Evolutionary conservation across 2,888 invertebrate genomes (phyloP), one percentile per base, ranked within the genome.

Genomic region (Nineta flava): DNA sequence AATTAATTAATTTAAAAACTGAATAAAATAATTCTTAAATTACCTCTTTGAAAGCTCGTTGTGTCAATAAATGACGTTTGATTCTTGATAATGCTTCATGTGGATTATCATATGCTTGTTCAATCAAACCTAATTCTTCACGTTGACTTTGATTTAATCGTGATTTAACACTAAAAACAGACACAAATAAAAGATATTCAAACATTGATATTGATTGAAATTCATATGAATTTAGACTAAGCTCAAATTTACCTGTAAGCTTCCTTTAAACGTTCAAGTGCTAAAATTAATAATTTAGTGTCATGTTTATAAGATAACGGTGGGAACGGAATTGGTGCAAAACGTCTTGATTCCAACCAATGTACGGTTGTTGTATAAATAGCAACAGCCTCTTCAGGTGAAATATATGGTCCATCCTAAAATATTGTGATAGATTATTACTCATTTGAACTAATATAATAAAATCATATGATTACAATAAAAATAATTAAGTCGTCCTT

Each of bases 311-410:
- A 99, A 0, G 97, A 96, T 0, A 99, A 76, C 0, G 99, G 99
- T 2, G 99, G 99, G 72, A 99, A 99, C 0, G 99, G 99, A 59
- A 99, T 99, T 0, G 99, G 99, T 1, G 97, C 96, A 71, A 99
- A 99, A 55, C 99, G 77, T 45, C 99, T 76, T 0, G 95, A 96
- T 66, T 99, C 99, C 54, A 99, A 73, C 99, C 99, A 99, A 72
- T 99, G 99, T 1, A 99, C 99, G 2, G 97, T 97, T 1, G 97
- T 99, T 0, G 99, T 99, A 67, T 99, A 99, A 63, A 99, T 99
- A 31, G 99, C 99, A 12, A 99, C 97, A 16, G 99, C 99, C 75
- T 99, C 99, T 67, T 99, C 99, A 0, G 99, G 96, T 1, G 95
- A 95, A 60, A 99, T 95, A 71, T 99, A 99, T 0, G 99, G 99